A percentile compares a stretch with the other conserved stretches of the same genome.
phyloP scores from a whole-genome alignment of 35 echinoderm and acorn worm species.

The Holothuria glaberrima region DNA sequence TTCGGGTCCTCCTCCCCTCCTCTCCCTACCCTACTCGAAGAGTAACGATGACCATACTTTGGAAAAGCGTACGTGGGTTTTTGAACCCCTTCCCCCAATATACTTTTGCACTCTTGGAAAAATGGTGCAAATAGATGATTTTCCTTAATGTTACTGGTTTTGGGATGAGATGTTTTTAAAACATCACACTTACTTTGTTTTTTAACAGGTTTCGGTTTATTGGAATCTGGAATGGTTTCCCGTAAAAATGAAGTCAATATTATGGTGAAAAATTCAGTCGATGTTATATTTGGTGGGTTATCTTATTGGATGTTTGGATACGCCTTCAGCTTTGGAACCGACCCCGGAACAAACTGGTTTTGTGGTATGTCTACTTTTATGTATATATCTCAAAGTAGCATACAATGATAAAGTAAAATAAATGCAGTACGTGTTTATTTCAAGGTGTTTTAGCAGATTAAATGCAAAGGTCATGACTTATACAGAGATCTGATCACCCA shows the following conservation, averaged over 20 bases:
- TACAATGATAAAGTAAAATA: background rate
- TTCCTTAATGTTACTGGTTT: no score
- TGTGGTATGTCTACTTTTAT: constrained; percentile 69
- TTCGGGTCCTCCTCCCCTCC: no score
- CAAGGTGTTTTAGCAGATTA: background rate
- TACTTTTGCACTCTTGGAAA: no score
- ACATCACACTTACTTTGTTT: constrained; percentile 69
- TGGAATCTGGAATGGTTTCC: constrained; percentile 92
- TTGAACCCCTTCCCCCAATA: no score
- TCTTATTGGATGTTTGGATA: constrained; percentile 97
- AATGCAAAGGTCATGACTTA: background rate
- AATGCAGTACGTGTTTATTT: background rate
- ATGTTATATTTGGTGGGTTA: constrained; percentile 84
- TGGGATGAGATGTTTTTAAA: background rate
- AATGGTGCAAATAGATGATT: no score
- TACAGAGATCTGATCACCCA: background rate
- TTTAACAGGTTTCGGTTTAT: constrained; percentile 84
- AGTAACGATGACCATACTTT: no score
- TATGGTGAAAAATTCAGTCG: constrained; percentile 95
- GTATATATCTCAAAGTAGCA: background rate
- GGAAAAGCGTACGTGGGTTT: no score
- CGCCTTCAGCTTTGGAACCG: constrained; percentile 83
- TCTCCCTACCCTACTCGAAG: no score
- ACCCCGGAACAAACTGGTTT: constrained; percentile 71
- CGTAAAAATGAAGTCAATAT: constrained; percentile 93